phyloP scores from a whole-genome alignment of 2,888 invertebrate species.

The Hirtodrosophila duncani region DNA sequence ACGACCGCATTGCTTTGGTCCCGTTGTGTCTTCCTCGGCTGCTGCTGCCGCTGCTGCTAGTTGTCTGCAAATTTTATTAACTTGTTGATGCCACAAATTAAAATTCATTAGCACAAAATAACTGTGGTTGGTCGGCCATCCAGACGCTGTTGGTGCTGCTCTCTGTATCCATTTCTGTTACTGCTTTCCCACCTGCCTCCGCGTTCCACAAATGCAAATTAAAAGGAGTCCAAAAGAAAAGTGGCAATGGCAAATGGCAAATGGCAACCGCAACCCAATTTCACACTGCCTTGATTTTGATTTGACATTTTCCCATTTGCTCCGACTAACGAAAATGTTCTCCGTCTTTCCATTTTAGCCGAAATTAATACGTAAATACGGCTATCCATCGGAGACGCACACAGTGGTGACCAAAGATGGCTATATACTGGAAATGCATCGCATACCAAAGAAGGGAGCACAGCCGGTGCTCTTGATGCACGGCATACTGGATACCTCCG shows the following conservation, averaged over 20 bases:
- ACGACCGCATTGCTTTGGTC: no score
- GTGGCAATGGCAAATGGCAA: background rate
- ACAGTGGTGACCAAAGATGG: constrained; percentile 86
- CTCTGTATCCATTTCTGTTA: background rate
- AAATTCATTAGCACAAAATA: constrained; percentile 60
- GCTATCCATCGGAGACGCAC: constrained; percentile 84
- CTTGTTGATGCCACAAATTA: constrained; percentile 67
- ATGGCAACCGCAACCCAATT: constrained; percentile 47
- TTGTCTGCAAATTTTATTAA: constrained; percentile 35
- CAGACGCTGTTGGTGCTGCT: constrained; percentile 11
- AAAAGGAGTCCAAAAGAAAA: constrained; percentile 21
- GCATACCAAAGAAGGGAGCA: constrained; percentile 82
- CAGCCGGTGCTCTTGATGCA: constrained; percentile 82
- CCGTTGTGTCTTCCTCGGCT: no score
- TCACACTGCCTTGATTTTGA: constrained; percentile 55
- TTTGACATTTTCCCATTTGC: constrained; percentile 1
- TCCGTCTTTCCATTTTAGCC: constrained; percentile 75
- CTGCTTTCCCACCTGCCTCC: constrained; percentile 27
- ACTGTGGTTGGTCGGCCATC: constrained; percentile 47
- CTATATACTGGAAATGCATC: constrained; percentile 87
- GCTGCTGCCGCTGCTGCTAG: no score
- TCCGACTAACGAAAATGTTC: background rate
- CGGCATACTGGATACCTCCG: constrained; percentile 86
- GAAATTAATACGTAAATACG: constrained; percentile 82
- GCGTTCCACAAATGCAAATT: constrained; percentile 55